Evolutionary conservation across 2,113 vertebrate species (phyloP), one percentile per base, ranked within the genome.

Genomic region (Aviceda subcristata): DNA sequence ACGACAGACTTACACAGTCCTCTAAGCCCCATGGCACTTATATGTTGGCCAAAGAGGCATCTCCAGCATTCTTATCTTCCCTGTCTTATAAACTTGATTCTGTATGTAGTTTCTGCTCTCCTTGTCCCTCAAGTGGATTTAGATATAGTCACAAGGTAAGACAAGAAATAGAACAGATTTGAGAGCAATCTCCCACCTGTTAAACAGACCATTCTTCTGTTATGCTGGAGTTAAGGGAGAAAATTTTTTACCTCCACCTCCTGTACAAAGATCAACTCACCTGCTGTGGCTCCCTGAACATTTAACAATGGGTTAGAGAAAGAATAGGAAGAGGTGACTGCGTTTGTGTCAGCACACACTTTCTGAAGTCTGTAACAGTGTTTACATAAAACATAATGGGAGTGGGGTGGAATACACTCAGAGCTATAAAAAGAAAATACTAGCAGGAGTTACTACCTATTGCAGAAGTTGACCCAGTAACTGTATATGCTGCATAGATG

Each of bases 401-500:
- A 21, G 3, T 7, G 6, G 23, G 12, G 13, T 41, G 17, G 43
- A 71, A 57, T 26, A 66, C 3, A 7, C n/a, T 86, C 50, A 86
- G 36, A 48, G 27, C 69, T 53, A 48, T 27, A 48, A 67, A 76
- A 7, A 72, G 7, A 53, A 53, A 88, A 68, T 45, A 46, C 18
- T 27, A 39, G 39, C 23, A 32, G 7, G 11, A 53, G 12, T 43
- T 64, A 50, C n/a, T 32, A 62, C 17, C 15, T 38, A 18, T 1
- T 62, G 11, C 74, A 86, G 71, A 88, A 84, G 17, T 12, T 80
- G 48, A 55, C 20, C 45, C 72, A 80, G 26, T 46, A 71, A 90
- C 32, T 56, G 21, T 4, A 32, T 2, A 32, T 7, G 36, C 32
- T 84, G 50, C 67, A 74, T 6, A 74, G 41, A n/a, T 0, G 0